Evolutionary conservation across 2,797 vertebrate genomes (phyloP), one percentile per base, ranked within the genome.

Genomic region (Pangasius macronema): DNA sequence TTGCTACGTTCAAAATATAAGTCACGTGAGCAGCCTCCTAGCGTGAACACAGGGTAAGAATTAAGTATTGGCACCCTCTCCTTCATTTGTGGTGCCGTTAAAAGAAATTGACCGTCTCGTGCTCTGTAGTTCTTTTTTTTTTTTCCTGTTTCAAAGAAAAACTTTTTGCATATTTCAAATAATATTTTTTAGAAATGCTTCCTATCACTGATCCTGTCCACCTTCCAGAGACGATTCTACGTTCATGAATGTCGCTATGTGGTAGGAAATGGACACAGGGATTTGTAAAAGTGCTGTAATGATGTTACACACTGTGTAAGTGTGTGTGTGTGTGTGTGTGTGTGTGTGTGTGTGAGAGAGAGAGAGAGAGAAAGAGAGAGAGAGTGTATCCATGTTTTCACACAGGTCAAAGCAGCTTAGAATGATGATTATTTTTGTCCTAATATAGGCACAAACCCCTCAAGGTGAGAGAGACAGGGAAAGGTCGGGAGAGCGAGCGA

Each of bases 381-480:
- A 63, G 75, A 39, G 83, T 22, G 75, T 75, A 72, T 85, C 81
- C 51, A 80, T 39, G 86, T 42, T 67, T 49, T 65, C 65, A 24
- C 85, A 33, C 85, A 80, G 88, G 88, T 87, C 90, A 89, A 81
- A 88, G 85, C 61, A 70, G 65, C 83, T 93, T 90, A 57, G 84
- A 89, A 90, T 85, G 87, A 88, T 89, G 86, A 90, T 88, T 86
- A 88, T 88, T 91, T 87, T 88, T 86, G 88, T 86, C 88, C 88
- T 90, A 91, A 90, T 88, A 90, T 88, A 90, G 83, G 76, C 83
- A 87, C 87, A 89, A 90, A 88, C 85, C 83, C 76, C 86, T 90
- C 85, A 91, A 89, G 87, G 91, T 88, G 89, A 92, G 83, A 36
- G 73, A 3, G 42, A 82, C 89, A 83, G 59, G 75, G 81, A 86